These are phyloP conservation scores for Ophioninae sp. DNA, from an alignment of 2,888 invertebrate genomes.

Conservation along the genomic window DNA sequence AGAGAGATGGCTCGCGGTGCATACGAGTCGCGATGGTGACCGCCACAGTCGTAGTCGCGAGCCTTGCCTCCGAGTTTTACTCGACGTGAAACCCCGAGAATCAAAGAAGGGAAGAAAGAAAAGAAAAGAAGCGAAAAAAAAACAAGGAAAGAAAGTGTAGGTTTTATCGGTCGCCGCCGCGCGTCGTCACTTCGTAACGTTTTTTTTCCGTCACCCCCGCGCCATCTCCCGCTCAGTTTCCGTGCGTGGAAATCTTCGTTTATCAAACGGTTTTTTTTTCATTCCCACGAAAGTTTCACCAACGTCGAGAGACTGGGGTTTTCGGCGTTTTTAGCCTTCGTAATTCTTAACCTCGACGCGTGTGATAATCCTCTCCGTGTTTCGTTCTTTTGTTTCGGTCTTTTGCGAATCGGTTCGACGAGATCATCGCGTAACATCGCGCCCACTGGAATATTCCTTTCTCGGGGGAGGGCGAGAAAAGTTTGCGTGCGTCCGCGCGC, in stretches of 20 bases:
- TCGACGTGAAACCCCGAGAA: slow-evolving; percentile 33
- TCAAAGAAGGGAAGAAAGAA: too few species aligned
- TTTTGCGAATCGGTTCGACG: background rate
- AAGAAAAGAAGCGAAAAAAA: too few species aligned
- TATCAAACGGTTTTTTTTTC: background rate
- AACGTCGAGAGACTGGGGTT: too few species aligned
- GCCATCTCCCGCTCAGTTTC: slow-evolving; percentile 1
- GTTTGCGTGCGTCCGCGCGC: slow-evolving; percentile 35
- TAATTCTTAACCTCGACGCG: too few species aligned
- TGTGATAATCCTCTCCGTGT: background rate
- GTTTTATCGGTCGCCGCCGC: slow-evolving; percentile 32
- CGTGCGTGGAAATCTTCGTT: background rate
- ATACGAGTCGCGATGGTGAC: slow-evolving; percentile 55
- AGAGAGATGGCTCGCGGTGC: slow-evolving; percentile 40
- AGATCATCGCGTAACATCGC: background rate
- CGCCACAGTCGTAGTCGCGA: slow-evolving; percentile 41
- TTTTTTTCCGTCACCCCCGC: slow-evolving; percentile 8
- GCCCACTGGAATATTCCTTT: slow-evolving; percentile 15
- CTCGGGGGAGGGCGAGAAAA: background rate
- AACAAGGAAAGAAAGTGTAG: slow-evolving; percentile 1
- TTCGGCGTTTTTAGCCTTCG: too few species aligned
- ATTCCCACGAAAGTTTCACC: background rate
- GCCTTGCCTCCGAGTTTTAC: slow-evolving; percentile 41
- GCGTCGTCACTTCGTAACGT: too few species aligned
- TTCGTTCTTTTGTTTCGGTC: slow-evolving; percentile 2